These are phyloP conservation scores for Tiliqua scincoides DNA, from an alignment of 2,113 vertebrate species.

Conservation along the genomic window DNA sequence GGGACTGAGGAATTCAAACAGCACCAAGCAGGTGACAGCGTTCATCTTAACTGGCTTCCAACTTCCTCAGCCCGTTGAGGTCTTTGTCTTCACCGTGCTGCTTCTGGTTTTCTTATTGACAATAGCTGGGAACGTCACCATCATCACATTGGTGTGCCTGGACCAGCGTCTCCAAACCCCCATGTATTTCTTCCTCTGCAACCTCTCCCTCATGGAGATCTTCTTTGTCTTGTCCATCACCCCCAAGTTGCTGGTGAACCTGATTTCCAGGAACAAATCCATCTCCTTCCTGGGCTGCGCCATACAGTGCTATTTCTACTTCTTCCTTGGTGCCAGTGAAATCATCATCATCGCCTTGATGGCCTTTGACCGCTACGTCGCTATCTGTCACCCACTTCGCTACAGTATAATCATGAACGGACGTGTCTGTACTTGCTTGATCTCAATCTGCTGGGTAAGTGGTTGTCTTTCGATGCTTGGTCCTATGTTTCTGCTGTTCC, in stretches of 20 bases:
- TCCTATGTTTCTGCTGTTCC: slow-evolving; percentile 20
- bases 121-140: slow-evolving; percentile 49
- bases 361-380: slow-evolving; percentile 46
- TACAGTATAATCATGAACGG: slow-evolving; percentile 42
- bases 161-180: slow-evolving; percentile 37
- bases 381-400: slow-evolving; percentile 52
- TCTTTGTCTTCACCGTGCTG: slow-evolving; percentile 34
- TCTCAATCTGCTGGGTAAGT: slow-evolving; percentile 34
- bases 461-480: slow-evolving; percentile 19
- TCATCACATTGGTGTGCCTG: slow-evolving; percentile 22
- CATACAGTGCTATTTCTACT: slow-evolving; percentile 42
- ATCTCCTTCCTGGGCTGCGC: slow-evolving; percentile 34
- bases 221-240: slow-evolving; percentile 33
- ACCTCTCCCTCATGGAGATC: slow-evolving; percentile 55
- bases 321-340: slow-evolving; percentile 39
- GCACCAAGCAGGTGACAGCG: background rate
- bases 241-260: slow-evolving; percentile 22
- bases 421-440: slow-evolving; percentile 9
- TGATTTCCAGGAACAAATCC: background rate
- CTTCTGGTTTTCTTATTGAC: slow-evolving; percentile 41
- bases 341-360: slow-evolving; percentile 48
- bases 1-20: background rate
- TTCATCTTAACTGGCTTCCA: slow-evolving; percentile 51
- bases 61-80: background rate
- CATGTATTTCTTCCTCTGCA: slow-evolving; percentile 60